A percentile compares a stretch with the other conserved stretches of the same genome.
Conservation (phyloP, 2,113 vertebrate species). For the Phalacrocorax carbo region DNA sequence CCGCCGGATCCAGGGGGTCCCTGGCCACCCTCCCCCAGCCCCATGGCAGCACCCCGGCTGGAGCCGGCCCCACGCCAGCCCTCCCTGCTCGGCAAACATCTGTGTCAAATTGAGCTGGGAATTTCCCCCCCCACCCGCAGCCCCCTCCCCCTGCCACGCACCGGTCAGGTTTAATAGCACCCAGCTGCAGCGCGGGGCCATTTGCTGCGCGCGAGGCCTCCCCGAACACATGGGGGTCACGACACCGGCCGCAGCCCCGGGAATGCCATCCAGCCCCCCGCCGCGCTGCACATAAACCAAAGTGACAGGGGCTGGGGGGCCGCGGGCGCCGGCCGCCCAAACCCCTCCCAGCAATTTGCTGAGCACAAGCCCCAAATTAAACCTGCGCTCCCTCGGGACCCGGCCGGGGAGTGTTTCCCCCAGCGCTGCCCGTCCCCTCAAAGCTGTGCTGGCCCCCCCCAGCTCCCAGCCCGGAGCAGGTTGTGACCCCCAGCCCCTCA, state of each 20-base stretch:
- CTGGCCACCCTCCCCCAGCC: background rate
- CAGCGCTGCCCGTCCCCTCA: background rate
- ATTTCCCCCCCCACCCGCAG: background rate
- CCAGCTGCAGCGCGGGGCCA: constrained; percentile 49
- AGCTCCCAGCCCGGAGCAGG: accelerated
- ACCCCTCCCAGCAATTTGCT: constrained; percentile 73
- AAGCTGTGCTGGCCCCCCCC: background rate
- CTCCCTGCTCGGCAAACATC: background rate
- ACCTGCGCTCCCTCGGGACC: constrained; percentile 61
- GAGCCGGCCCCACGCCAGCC: background rate
- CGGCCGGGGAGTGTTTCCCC: constrained; percentile 50
- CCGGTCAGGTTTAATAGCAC: constrained; percentile 52
- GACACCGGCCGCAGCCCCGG: background rate
- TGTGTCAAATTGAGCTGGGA: constrained; percentile 49
- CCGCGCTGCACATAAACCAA: background rate
- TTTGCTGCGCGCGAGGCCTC: constrained; percentile 35
- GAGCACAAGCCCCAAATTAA: constrained; percentile 73
- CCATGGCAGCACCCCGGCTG: background rate
- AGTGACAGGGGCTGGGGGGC: constrained; percentile 39
- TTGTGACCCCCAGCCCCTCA: background rate
- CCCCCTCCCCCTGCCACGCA: background rate
- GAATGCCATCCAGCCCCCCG: background rate
- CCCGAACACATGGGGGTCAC: constrained; percentile 29
- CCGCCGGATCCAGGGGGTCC: background rate
- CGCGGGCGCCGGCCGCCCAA: constrained; percentile 46